phyloP scores from a whole-genome alignment of 2,888 invertebrate species.

The Chaetoderma sp. region DNA sequence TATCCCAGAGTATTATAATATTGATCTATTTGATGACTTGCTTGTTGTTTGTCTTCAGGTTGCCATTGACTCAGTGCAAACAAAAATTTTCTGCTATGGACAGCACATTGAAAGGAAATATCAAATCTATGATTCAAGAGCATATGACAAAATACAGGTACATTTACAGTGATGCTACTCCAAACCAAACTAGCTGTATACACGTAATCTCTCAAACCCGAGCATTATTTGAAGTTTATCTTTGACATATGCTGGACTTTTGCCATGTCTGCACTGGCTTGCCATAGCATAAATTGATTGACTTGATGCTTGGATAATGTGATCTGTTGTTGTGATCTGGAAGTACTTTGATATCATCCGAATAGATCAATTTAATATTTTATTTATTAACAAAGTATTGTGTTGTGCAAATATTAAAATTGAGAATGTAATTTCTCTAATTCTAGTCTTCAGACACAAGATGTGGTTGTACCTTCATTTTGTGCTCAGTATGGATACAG shows the following conservation, averaged over 20 bases:
- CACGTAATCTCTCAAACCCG: too few species aligned
- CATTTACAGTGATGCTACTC: constrained; percentile 8
- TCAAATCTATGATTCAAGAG: constrained; percentile 74
- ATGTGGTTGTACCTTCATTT: constrained; percentile 75
- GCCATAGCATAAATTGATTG: too few species aligned
- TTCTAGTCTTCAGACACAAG: constrained; percentile 58
- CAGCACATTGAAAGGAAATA: constrained; percentile 80
- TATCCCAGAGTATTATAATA: too few species aligned
- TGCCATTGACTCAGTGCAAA: constrained; percentile 87
- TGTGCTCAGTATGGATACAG: constrained; percentile 85
- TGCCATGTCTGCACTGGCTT: too few species aligned
- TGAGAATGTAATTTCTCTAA: constrained; percentile 13
- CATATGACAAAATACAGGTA: constrained; percentile 69
- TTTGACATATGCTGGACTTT: too few species aligned
- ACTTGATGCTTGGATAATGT: too few species aligned
- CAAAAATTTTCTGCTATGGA: constrained; percentile 92
- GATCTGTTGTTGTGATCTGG: too few species aligned
- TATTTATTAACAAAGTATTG: background rate
- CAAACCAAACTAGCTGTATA: too few species aligned
- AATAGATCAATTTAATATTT: too few species aligned
- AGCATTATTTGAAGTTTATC: too few species aligned
- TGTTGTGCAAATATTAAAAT: background rate
- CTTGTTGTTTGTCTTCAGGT: constrained; percentile 71
- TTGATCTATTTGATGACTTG: too few species aligned
- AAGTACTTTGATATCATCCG: too few species aligned